Percentiles rank a stretch among this genome's conserved stretches.
Conservation (phyloP, 2,113 vertebrate genomes). For the Micromys minutus region DNA sequence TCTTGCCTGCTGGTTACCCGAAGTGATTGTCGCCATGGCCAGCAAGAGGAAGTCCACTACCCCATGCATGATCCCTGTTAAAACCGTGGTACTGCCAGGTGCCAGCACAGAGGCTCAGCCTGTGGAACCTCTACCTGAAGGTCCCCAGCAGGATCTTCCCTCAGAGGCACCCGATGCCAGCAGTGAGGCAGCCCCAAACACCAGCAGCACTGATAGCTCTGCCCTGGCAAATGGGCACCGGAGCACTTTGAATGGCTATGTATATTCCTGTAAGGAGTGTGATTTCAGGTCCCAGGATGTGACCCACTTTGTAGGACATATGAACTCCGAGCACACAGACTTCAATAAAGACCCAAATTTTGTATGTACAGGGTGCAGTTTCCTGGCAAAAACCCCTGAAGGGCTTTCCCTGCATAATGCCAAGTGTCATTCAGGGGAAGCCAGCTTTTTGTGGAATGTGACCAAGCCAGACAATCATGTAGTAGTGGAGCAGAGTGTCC, state of each 20-base stretch:
- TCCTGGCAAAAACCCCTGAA: slow-evolving; percentile 92
- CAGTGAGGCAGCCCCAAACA: slow-evolving; percentile 78
- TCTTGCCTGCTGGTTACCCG: slow-evolving; percentile 74
- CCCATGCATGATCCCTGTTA: slow-evolving; percentile 98
- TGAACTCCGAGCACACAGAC: slow-evolving; percentile 93
- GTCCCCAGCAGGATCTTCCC: slow-evolving; percentile 75
- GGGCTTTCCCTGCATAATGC: slow-evolving; percentile 94
- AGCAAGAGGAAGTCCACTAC: slow-evolving; percentile 98
- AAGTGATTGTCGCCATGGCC: slow-evolving; percentile 88
- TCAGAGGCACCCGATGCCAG: slow-evolving; percentile 81
- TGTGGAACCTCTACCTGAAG: slow-evolving; percentile 74
- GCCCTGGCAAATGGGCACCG: slow-evolving; percentile 85
- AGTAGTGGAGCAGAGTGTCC: slow-evolving; percentile 91
- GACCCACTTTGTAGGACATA: slow-evolving; percentile 93
- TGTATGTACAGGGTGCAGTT: slow-evolving; percentile 90
- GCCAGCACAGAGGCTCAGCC: slow-evolving; percentile 82
- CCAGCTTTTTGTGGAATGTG: slow-evolving; percentile 88
- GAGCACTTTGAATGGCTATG: slow-evolving; percentile 84
- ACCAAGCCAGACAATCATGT: slow-evolving; percentile 88
- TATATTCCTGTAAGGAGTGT: slow-evolving; percentile 93
- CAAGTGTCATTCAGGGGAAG: slow-evolving; percentile 88
- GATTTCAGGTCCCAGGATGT: slow-evolving; percentile 93
- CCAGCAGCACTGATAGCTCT: slow-evolving; percentile 77
- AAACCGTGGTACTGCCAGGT: slow-evolving; percentile 89
- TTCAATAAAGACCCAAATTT: slow-evolving; percentile 94